Percentiles rank a stretch among this genome's conserved stretches.
Evolutionary conservation across 2,113 vertebrate genomes (phyloP).

Genomic region (Verasper variegatus): DNA sequence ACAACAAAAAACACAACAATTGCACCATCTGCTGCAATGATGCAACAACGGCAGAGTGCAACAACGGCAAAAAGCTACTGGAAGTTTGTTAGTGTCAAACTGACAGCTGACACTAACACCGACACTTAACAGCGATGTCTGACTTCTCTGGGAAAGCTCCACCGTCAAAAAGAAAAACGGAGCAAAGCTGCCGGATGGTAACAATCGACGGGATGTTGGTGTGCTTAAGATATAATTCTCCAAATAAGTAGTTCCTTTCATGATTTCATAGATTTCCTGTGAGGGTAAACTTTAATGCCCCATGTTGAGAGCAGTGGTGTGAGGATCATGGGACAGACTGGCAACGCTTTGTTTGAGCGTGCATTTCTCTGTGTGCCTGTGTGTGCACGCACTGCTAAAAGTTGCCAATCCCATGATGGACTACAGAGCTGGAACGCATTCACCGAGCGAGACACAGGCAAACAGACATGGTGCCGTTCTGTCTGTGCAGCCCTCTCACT

Average conservation of each 20-base stretch:
- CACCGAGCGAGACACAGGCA: conserved; percentile 44
- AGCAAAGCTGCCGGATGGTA: not conserved
- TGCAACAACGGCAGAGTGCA: conserved; percentile 34
- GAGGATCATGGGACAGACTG: conserved; percentile 11
- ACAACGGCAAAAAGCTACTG: conserved; percentile 9
- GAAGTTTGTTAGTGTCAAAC: conserved; percentile 26
- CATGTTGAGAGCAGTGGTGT: conserved; percentile 4
- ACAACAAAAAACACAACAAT: conserved; percentile 12
- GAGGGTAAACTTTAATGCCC: conserved; percentile 11
- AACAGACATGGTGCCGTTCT: conserved; percentile 50
- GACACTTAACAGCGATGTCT: not conserved
- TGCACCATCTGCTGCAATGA: conserved; percentile 45
- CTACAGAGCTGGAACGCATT: conserved; percentile 5
- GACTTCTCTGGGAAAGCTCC: conserved; percentile 12
- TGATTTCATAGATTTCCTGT: conserved; percentile 24
- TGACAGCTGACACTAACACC: conserved; percentile 16
- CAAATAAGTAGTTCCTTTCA: not conserved
- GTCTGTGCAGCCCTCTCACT: conserved; percentile 25
- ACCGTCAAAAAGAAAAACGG: not conserved
- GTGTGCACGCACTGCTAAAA: conserved; percentile 30
- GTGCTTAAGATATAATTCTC: not conserved
- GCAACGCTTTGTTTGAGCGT: conserved; percentile 13
- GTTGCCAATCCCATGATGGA: conserved; percentile 25
- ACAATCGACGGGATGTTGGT: not conserved
- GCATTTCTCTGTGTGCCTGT: conserved; percentile 3